Evolutionary conservation across 2,797 vertebrate genomes (phyloP), one percentile per base, ranked within the genome.

Genomic region (Buphagus erythrorhynchus): DNA sequence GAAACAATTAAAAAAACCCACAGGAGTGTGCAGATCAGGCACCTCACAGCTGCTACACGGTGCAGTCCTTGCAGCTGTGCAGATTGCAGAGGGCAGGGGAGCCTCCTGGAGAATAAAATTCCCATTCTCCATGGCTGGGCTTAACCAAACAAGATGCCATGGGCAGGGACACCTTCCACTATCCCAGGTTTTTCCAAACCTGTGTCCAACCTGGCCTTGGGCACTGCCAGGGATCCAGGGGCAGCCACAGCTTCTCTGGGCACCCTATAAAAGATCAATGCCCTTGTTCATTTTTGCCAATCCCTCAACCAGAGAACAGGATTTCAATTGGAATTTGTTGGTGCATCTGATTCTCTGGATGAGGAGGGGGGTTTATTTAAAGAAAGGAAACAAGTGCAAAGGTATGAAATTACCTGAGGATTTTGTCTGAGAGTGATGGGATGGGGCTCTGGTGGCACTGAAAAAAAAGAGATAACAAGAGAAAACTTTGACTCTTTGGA

Each of bases 401-500:
- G 43, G 62, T 75, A 62, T 5, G 55, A 79, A 84, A 36, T 55
- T 26, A 66, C 77, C 58, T 43, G 36, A 59, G 54, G 43, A 66
- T 78, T 94, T 86, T 42, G 52, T 46, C 61, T 15, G 18, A 72
- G 24, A 0, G 0, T 10, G 45, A 79, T 31, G 54, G 82, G 54
- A 86, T 57, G 26, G 31, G n/a, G 33, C 29, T 61, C 45, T 79
- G 43, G 28, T 59, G 26, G 69, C 61, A 80, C 6, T 46, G 52
- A 16, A 18, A 40, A n/a, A 49, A 69, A 51, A 66, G 48, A 68
- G 21, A 38, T 21, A 83, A 83, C 43, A 66, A 76, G 62, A 69
- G 61, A 89, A 91, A 87, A 92, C 72, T 82, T 89, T 58, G 89
- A 65, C 72, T 88, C 57, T 40, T 61, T 45, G 52, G 66, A 77